These are phyloP conservation scores for Mungos mungo DNA, from an alignment of 2,113 vertebrate genomes.

Conservation along the genomic window DNA sequence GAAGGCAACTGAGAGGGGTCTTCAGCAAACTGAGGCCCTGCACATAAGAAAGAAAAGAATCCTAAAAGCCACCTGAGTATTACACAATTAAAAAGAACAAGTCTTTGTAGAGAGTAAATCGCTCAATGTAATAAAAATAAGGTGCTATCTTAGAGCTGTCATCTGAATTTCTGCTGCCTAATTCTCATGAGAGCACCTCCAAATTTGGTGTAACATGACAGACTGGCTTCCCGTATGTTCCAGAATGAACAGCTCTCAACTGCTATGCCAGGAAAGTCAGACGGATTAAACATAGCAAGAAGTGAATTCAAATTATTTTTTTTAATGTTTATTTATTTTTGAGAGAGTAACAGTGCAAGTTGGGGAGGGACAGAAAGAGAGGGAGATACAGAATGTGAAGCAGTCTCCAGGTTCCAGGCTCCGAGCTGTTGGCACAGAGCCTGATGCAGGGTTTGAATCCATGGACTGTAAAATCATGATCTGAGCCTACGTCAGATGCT, in stretches of 20 bases:
- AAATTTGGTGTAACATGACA: not conserved
- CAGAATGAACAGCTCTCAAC: not conserved
- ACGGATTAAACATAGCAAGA: not conserved
- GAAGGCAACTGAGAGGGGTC: slow-evolving; percentile 86
- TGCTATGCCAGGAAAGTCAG: not conserved
- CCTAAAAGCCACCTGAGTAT: not conserved
- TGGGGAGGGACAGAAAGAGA: too few relatives aligned
- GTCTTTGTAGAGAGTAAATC: not conserved
- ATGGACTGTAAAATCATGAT: too few relatives aligned
- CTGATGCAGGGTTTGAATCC: too few relatives aligned
- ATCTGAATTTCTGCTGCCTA: not conserved
- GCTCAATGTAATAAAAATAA: not conserved
- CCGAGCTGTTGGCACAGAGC: too few relatives aligned
- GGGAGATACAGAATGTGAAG: too few relatives aligned
- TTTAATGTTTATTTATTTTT: too few relatives aligned
- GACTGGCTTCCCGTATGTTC: not conserved
- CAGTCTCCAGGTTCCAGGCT: too few relatives aligned
- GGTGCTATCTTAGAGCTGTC: accelerated
- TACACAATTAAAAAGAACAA: not conserved
- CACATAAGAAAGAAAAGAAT: not conserved
- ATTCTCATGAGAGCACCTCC: not conserved
- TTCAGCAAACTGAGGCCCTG: slow-evolving; percentile 92
- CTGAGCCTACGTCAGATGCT: too few relatives aligned
- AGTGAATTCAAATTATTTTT: not conserved
- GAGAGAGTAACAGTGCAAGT: too few relatives aligned